Base-by-base conservation (phyloP, 2,888 invertebrate species). In the Ormyrus pomaceus region DNA sequence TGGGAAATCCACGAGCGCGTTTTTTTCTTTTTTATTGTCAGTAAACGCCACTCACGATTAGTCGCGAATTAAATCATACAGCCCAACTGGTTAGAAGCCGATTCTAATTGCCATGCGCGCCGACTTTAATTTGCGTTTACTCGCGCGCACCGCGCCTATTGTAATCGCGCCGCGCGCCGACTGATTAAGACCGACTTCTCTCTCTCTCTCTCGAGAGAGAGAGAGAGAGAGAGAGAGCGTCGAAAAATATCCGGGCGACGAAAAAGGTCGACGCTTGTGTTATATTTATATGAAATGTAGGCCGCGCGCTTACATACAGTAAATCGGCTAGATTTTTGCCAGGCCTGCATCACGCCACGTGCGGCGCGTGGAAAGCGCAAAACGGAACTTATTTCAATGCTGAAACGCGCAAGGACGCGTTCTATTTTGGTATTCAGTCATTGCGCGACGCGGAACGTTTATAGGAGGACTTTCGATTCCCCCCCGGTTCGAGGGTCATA, bases 161-260 rank as follows among this genome's bases (percentile, higher is more conserved):
- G 34, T 34, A 34, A 34, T 34, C 34, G 34, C 34, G 13, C 13
- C 13, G 13, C 13, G 13, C 34, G 34, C 34, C 34, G 34, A 4
- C 34, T 34, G 34, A 34, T 34, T 34, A 4, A 34, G 4, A 34
- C 34, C 34, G 34, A 34, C 0, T 2, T 19, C 2, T 2, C 2
- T 34, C 34, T 34, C 19, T 19, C 2, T 2, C 2, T 34, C 34
- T 34, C 34, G 66, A 8, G 65, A 48, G 51, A 56, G 5, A 56
- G n/a, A 56, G 56, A n/a, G 56, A 56, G 56, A 56, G 56, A 56
- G 56, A n/a, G 56, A 56, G 56, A 56, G 58, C 10, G 10, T n/a
- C 56, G 58, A 9, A n/a, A 58, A 58, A n/a, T 13, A 58, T 34
- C n/a, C 13, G n/a, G n/a, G 13, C 58, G n/a, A 13, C 58, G 11